Evolutionary conservation across 2,888 invertebrate genomes (phyloP), one percentile per base, ranked within the genome.

Genomic region (Melanophora roralis): DNA sequence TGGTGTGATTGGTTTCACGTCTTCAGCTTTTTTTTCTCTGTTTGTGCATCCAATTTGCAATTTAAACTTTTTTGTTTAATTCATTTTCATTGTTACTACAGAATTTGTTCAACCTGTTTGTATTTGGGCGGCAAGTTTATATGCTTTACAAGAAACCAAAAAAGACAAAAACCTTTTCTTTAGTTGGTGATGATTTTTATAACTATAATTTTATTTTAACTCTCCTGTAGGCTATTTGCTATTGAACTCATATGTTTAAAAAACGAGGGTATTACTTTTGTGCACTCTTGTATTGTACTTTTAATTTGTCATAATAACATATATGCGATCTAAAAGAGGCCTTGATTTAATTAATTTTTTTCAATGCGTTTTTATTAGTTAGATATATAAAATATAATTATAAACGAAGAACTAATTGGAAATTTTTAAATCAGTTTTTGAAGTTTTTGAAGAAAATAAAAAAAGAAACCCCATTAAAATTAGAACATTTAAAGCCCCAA

Each of bases 1-100:
- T 59, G 64, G 64, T 77, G 76, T 71, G 76, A 76, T 80, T 67
- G 49, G 71, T 68, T 80, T 76, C 76, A 80, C 76, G 67, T 80
- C 76, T 80, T 53, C 62, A 53, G 34, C 49, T 51, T 27, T 32
- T 59, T 60, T 55, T 40, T 69, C 43, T 14, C 34, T 32, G 43
- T 53, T 51, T 76, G 64, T 80, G 68, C 57, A 43, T 45, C n/a
- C 57, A 76, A 80, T 80, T 80, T 80, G 67, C 72, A 73, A 67
- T 76, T 75, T 75, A 55, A 64, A 53, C 23, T 62, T 60, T 67
- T 55, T 49, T 4, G 2, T 59, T 59, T 69, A 27, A 27, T 27
- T 27, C 8, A 43, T 57, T 60, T 62, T 64, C 23, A 45, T 59
- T 67, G 32, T 14, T 74, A 34, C 8, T 38, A 16, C 55, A 57